Conservation (phyloP, 2,797 vertebrate species). For the Nannoperca australis region DNA sequence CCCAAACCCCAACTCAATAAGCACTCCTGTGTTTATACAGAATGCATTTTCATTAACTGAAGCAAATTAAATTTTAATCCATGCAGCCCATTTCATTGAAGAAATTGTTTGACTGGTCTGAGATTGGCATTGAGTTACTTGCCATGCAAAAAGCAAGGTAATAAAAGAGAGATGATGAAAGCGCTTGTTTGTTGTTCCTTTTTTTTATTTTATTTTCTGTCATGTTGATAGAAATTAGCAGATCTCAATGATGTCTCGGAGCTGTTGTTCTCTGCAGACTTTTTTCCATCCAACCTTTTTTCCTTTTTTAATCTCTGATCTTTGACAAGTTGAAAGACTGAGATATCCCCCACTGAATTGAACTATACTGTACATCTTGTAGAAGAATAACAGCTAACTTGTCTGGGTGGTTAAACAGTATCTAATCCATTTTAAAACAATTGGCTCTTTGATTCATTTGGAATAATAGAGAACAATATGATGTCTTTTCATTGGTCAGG, state of each 20-base stretch:
- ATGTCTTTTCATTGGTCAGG: conserved; percentile 54
- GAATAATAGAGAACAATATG: conserved; percentile 43
- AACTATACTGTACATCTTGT: conserved; percentile 15
- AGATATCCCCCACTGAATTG: conserved; percentile 29
- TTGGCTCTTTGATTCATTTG: conserved; percentile 49
- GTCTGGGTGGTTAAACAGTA: background rate
- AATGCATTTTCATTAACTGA: conserved; percentile 80
- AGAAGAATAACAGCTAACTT: conserved; percentile 20
- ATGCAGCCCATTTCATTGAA: conserved; percentile 74
- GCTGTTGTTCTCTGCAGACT: conserved; percentile 50
- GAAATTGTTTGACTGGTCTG: conserved; percentile 73
- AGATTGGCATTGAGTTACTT: conserved; percentile 70
- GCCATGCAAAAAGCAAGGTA: conserved; percentile 47
- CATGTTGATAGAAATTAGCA: conserved; percentile 67
- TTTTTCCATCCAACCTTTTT: conserved; percentile 49
- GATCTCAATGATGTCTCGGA: conserved; percentile 56
- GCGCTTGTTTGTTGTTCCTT: conserved; percentile 55
- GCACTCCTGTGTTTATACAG: conserved; percentile 67
- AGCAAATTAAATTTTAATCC: conserved; percentile 83
- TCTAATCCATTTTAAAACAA: conserved; percentile 41
- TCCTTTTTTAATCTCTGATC: conserved; percentile 44
- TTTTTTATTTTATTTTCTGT: conserved; percentile 22
- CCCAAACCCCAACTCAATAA: conserved; percentile 72
- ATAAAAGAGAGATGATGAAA: conserved; percentile 71
- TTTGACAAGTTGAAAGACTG: conserved; percentile 55